These are phyloP conservation scores for Fragum fragum DNA, from an alignment of 2,888 invertebrate genomes.

Conservation along the genomic window DNA sequence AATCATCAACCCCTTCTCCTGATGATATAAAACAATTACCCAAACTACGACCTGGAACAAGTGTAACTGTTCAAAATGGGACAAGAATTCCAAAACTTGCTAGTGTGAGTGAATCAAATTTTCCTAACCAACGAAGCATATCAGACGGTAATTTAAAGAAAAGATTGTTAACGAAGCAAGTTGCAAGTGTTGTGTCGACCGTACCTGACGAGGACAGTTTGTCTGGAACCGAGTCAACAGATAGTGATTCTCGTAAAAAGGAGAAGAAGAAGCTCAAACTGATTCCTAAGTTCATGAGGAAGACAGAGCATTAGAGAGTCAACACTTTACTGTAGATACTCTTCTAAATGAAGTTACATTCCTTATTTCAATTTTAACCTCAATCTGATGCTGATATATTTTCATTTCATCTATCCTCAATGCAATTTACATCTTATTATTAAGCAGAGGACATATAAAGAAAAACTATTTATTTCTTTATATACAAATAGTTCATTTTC, in stretches of 20 bases:
- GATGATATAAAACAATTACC: constrained; percentile 34
- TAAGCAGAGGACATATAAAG: no score
- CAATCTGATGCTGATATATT: neutral
- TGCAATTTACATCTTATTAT: neutral
- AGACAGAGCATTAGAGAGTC: constrained; percentile 41
- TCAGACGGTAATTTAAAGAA: constrained; percentile 58
- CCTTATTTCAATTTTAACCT: neutral
- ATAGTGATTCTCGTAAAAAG: constrained; percentile 61
- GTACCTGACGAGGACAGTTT: constrained; percentile 60
- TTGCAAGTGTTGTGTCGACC: constrained; percentile 40
- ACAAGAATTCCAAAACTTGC: constrained; percentile 55
- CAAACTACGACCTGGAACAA: constrained; percentile 16
- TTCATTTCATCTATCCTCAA: neutral
- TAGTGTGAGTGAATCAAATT: constrained; percentile 38
- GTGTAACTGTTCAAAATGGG: constrained; percentile 49
- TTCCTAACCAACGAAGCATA: constrained; percentile 39
- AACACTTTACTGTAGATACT: constrained; percentile 4
- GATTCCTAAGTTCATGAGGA: constrained; percentile 67
- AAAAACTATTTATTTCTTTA: no score
- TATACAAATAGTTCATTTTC: no score
- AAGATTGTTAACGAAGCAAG: constrained; percentile 58
- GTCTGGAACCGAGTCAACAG: constrained; percentile 61
- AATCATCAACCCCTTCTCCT: constrained; percentile 42
- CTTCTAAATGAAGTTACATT: neutral
- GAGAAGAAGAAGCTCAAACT: constrained; percentile 64